phyloP scores from a whole-genome alignment of 2,113 vertebrate species.

The Peromyscus maniculatus region DNA sequence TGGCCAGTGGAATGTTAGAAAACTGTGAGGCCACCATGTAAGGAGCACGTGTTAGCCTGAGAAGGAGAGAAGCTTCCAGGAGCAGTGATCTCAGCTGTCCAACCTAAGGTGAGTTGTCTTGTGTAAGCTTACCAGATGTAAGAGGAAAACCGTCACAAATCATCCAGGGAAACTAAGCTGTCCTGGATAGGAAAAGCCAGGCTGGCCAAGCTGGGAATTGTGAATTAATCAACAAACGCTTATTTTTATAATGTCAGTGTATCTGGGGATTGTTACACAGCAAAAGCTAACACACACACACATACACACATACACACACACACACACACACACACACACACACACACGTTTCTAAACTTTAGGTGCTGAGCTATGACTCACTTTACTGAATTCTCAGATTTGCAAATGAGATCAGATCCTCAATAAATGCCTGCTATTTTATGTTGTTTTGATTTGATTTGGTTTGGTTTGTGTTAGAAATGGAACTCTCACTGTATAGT shows the following conservation, averaged over 20 bases:
- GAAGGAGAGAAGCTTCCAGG: neutral
- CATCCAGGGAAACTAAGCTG: neutral
- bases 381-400: neutral
- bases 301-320: no score
- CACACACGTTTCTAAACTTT: neutral
- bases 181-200: neutral
- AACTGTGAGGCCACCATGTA: neutral
- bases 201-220: neutral
- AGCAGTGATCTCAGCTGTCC: neutral
- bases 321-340: no score
- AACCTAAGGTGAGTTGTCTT: neutral
- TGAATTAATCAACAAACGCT: slow-evolving; percentile 20
- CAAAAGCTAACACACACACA: neutral
- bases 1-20: neutral
- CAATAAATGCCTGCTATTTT: neutral
- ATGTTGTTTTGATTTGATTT: neutral
- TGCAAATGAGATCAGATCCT: neutral
- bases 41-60: neutral
- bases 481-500: neutral
- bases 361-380: neutral
- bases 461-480: neutral
- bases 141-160: neutral
- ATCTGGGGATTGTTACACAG: neutral
- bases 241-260: neutral
- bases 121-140: neutral